Evolutionary conservation across 1,140 invertebrate species (phyloP), one percentile per base, ranked within the genome.

Genomic region (Plutomurus gul): DNA sequence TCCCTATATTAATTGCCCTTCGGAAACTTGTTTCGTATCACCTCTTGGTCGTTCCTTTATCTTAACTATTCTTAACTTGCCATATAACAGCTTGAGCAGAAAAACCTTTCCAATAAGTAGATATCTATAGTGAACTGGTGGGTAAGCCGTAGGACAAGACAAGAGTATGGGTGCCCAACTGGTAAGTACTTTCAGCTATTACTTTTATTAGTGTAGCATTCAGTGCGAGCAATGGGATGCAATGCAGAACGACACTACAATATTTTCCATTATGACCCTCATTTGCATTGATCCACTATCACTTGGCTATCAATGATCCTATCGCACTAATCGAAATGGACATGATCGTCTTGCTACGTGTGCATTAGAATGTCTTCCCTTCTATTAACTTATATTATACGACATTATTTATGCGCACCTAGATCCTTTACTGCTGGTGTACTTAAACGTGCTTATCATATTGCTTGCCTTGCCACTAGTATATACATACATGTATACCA

Each of bases 1-100:
- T 51, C 39, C 49, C 75, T 33, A 76, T 76, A 76, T 76, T 76
- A 76, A 76, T 76, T 76, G 75, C 75, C 33, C 37, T 56, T 76
- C 30, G 56, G 75, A 70, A 76, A 76, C 75, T 76, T 76, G 75
- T 76, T 76, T 70, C 22, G 13, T 76, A 51, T 76, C 75, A 76
- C 56, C 49, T 76, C 47, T 74, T 33, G 27, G n/a, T 56, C 49
- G 33, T 43, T 60, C 56, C 47, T 40, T 74, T 56, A 65, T 65
- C 56, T 65, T 36, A 65, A 65, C 56, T 65, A 65, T 65, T 65
- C 56, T 33, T 65, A 65, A 65, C 56, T 65, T 33, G n/a, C 36
- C 56, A n/a, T n/a, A n/a, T 36, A 65, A 36, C 56, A 65, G 56
- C 56, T 65, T 65, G 1, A 27, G 22, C 16, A 25, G 51, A 6